phyloP scores from a whole-genome alignment of 2,888 invertebrate genomes.

The Eremobia ochroleuca region DNA sequence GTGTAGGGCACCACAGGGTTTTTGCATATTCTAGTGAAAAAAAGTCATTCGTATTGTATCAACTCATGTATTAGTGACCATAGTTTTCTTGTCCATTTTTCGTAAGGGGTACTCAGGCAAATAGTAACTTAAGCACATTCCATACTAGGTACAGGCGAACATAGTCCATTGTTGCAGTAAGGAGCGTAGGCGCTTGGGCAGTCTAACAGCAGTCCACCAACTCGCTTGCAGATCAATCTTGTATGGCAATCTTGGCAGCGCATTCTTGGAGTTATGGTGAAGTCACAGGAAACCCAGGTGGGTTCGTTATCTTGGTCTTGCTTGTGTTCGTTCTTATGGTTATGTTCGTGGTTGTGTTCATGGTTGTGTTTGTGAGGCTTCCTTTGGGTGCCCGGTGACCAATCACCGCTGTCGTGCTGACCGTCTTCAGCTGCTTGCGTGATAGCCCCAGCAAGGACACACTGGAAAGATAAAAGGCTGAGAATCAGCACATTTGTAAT shows the following conservation, averaged over 20 bases:
- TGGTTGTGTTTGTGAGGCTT: not conserved
- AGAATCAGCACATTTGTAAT: too few relatives aligned
- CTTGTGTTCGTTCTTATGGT: not conserved
- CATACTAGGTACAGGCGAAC: conserved; percentile 35
- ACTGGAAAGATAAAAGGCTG: conserved; percentile 44
- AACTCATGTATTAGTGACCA: conserved; percentile 20
- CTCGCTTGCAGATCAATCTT: conserved; percentile 43
- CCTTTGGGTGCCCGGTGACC: not conserved
- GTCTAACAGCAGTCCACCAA: conserved; percentile 44
- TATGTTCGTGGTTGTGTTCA: not conserved
- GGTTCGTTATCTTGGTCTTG: not conserved
- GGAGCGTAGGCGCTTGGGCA: conserved; percentile 34
- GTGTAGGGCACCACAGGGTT: not conserved
- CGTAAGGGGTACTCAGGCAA: too few relatives aligned
- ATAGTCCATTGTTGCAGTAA: conserved; percentile 51
- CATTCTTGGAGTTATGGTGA: conserved; percentile 17
- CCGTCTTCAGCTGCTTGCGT: not conserved
- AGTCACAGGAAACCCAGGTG: conserved; percentile 42
- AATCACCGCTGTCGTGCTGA: not conserved
- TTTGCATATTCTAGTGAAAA: not conserved
- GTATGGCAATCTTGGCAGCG: conserved; percentile 50
- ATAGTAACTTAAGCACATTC: conserved; percentile 34
- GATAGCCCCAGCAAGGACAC: conserved; percentile 26
- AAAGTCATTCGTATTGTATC: not conserved
- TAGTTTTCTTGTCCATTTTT: not conserved